Evolutionary conservation across 2,888 invertebrate species (phyloP).

Genomic region (Elegia similella): DNA sequence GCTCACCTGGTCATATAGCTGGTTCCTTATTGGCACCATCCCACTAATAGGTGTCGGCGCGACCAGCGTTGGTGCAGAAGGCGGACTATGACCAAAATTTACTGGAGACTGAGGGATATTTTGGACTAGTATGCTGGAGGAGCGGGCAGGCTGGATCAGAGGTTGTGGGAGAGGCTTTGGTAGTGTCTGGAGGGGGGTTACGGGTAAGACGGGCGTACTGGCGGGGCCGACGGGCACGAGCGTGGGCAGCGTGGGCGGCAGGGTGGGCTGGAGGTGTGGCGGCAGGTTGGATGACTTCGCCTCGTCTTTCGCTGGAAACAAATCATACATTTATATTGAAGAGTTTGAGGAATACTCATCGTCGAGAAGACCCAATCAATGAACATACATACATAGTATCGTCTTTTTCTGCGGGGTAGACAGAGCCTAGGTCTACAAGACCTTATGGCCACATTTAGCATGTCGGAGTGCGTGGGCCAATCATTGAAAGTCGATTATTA

Average conservation of each 20-base stretch:
- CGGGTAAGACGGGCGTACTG: slow-evolving; percentile 45
- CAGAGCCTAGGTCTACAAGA: no score
- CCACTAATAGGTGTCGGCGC: slow-evolving; percentile 58
- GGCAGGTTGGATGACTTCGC: slow-evolving; percentile 44
- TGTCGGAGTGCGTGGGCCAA: no score
- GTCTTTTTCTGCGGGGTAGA: no score
- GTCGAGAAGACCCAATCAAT: no score
- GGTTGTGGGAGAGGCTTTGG: slow-evolving; percentile 27
- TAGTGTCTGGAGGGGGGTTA: slow-evolving; percentile 23
- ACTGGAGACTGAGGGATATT: slow-evolving; percentile 41
- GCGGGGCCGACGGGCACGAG: slow-evolving; percentile 48
- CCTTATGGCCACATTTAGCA: no score
- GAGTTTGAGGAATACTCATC: no score
- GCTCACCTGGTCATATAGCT: slow-evolving; percentile 65
- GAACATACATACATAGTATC: no score
- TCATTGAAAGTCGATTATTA: no score
- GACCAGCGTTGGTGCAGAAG: slow-evolving; percentile 45
- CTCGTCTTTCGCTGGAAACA: slow-evolving; percentile 57
- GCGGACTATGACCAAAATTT: slow-evolving; percentile 46
- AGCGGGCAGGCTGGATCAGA: neutral
- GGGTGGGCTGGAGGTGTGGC: slow-evolving; percentile 51
- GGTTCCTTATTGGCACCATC: slow-evolving; percentile 70
- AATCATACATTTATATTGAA: no score
- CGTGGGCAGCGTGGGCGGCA: slow-evolving; percentile 52
- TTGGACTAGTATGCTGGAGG: slow-evolving; percentile 20